Evolutionary conservation across 2,113 vertebrate genomes (phyloP).

Genomic region (Neopipo cinnamomea): DNA sequence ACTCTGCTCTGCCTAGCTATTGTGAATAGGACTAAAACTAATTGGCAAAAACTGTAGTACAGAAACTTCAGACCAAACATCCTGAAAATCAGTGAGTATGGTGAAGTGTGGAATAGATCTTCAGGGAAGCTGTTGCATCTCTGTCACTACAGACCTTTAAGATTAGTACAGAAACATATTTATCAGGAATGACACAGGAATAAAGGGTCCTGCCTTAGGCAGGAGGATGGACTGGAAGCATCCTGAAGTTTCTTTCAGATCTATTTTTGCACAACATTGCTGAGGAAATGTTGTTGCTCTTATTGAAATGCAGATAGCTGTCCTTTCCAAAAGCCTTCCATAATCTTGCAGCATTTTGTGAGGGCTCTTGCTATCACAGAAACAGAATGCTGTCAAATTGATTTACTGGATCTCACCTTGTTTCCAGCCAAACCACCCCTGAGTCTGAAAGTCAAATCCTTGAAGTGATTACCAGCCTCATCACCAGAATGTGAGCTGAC

Average conservation of each 20-base stretch:
- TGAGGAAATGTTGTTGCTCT: background rate
- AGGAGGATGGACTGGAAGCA: background rate
- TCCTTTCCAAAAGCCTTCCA: background rate
- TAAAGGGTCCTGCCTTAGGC: background rate
- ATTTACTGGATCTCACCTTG: background rate
- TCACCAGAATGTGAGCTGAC: background rate
- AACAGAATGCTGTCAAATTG: background rate
- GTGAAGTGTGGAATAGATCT: background rate
- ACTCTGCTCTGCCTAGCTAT: background rate
- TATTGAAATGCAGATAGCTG: background rate
- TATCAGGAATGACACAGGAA: background rate
- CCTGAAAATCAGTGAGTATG: background rate
- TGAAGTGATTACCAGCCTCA: background rate
- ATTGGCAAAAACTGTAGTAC: background rate
- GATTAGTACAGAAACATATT: background rate
- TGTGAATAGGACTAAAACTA: background rate
- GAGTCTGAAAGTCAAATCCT: background rate
- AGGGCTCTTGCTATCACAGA: background rate
- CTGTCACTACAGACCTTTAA: background rate
- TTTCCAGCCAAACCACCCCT: background rate
- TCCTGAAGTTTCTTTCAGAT: background rate
- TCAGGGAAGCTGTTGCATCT: background rate
- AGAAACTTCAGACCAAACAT: background rate
- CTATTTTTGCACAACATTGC: background rate
- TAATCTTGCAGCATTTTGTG: background rate